Evolutionary conservation across 2,797 vertebrate species (phyloP).

Genomic region (Acridotheres tristis): DNA sequence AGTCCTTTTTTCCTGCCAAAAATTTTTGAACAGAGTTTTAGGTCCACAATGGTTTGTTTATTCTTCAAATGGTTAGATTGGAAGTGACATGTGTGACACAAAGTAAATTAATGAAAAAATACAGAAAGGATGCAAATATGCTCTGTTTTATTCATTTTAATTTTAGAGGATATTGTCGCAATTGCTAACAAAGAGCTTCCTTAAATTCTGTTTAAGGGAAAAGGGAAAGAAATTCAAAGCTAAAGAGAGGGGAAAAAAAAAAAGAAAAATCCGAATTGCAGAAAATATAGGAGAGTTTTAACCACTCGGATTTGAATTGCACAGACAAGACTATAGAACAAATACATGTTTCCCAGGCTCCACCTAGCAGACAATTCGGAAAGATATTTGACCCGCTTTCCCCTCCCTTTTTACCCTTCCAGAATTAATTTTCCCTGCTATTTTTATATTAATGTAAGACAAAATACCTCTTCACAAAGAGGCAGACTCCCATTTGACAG

Average conservation of each 20-base stretch:
- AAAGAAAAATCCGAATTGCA: slow-evolving; percentile 34
- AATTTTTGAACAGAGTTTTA: slow-evolving; percentile 44
- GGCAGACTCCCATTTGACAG: slow-evolving; percentile 70
- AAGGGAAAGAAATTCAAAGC: slow-evolving; percentile 15
- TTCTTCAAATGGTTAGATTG: slow-evolving; percentile 51
- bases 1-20: slow-evolving; percentile 60
- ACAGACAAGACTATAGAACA: slow-evolving; percentile 69
- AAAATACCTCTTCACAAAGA: slow-evolving; percentile 79
- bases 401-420: slow-evolving; percentile 53
- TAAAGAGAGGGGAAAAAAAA: neutral
- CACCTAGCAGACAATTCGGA: slow-evolving; percentile 78
- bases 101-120: slow-evolving; percentile 51
- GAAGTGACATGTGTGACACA: slow-evolving; percentile 41
- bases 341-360: slow-evolving; percentile 80
- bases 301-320: slow-evolving; percentile 79
- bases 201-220: slow-evolving; percentile 13
- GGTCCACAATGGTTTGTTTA: slow-evolving; percentile 71
- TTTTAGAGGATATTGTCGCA: slow-evolving; percentile 27
- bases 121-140: slow-evolving; percentile 41
- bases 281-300: slow-evolving; percentile 60
- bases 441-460: slow-evolving; percentile 77
- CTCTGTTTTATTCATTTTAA: slow-evolving; percentile 26
- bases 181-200: neutral
- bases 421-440: slow-evolving; percentile 70
- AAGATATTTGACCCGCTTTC: slow-evolving; percentile 73